Evolutionary conservation across 1,140 invertebrate species (phyloP), one percentile per base, ranked within the genome.

Genomic region (Teleopsis dalmanni): DNA sequence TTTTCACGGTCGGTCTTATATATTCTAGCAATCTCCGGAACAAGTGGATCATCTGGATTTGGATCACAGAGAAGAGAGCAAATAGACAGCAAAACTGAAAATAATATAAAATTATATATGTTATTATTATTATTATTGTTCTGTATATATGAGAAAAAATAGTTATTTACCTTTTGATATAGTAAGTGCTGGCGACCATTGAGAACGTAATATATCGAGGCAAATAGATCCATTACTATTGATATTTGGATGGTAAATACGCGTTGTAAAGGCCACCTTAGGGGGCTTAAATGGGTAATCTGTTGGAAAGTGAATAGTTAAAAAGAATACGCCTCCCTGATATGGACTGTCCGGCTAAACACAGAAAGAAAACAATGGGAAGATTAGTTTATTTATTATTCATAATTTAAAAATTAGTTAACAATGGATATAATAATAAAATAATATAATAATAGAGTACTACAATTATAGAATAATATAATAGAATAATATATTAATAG

Each of bases 181-280:
- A 76, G 95, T 98, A 72, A 98, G 83, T 72, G 95, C 95, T 67
- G 95, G 95, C 67, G 93, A 97, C 95, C 95, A 98, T 73, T 98
- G 93, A 78, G 92, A 89, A 78, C 93, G 84, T 76, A 98, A 82
- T 78, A 98, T 98, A 79, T 98, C 95, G 76, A 98, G 83, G 80
- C 95, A 98, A 82, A 98, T 98, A 78, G 89, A 94, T 80, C 95
- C 95, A 84, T 98, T 98, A 83, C 91, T 95, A 85, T 98, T 98
- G 78, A 98, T 98, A 81, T 98, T 98, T 70, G 95, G 95, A 80
- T 98, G 95, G 81, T 98, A 99, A 76, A 99, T 98, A 80, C 92
- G 88, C 74, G 95, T 99, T 75, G 93, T 97, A 79, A 99, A 98
- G 75, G 93, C 90, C 76, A 98, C 91, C 87, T 98, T 95, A 65